A percentile compares a stretch with the other conserved stretches of the same genome.
These are phyloP conservation scores for Eupithecia vulgata DNA, from an alignment of 2,888 invertebrate species.

Conservation along the genomic window DNA sequence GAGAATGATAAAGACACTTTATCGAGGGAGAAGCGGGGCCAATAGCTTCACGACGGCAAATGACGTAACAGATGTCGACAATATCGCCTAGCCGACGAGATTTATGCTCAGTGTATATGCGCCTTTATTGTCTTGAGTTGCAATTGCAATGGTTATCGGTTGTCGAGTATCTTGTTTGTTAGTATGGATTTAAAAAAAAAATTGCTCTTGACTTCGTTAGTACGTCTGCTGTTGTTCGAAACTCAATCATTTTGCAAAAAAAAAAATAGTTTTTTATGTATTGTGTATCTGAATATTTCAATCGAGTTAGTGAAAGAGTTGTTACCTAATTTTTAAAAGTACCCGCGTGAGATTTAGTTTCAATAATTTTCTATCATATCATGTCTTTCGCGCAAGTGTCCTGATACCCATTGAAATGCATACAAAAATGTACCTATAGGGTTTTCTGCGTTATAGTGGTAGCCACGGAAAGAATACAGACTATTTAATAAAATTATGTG, in stretches of 20 bases:
- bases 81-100: slow-evolving; percentile 28
- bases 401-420: not conserved
- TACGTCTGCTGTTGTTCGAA: not conserved
- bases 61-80: slow-evolving; percentile 37
- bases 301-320: not conserved
- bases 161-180: not conserved
- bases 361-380: too few relatives aligned
- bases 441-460: not conserved
- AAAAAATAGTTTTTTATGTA: rapidly evolving
- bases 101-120: slow-evolving; percentile 28
- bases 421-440: not conserved
- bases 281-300: not conserved
- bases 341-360: too few relatives aligned
- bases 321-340: too few relatives aligned
- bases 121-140: slow-evolving; percentile 27
- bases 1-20: slow-evolving; percentile 22
- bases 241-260: not conserved
- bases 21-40: slow-evolving; percentile 17
- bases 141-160: slow-evolving; percentile 14
- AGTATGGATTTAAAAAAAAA: not conserved
- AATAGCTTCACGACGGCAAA: slow-evolving; percentile 31
- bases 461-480: not conserved
- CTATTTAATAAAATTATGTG: not conserved
- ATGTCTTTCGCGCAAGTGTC: too few relatives aligned
- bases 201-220: not conserved